These are phyloP conservation scores for Homarus americanus DNA, from an alignment of 1,140 invertebrate species.

Conservation along the genomic window DNA sequence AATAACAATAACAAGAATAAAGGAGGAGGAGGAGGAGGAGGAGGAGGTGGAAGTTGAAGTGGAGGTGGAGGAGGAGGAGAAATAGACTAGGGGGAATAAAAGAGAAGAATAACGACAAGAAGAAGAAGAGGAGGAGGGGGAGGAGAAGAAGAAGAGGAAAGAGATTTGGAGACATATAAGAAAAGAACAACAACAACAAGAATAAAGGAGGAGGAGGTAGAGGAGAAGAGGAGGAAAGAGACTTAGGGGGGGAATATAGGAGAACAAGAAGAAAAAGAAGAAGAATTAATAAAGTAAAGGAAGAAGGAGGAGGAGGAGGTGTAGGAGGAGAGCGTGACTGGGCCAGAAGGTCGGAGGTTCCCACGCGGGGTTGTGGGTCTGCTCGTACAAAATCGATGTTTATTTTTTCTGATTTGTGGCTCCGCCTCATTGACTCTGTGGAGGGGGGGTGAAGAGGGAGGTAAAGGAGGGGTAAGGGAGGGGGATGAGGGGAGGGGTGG, in stretches of 20 bases:
- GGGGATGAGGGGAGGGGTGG: not conserved
- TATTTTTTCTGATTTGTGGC: slow-evolving; percentile 55
- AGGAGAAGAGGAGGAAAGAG: not conserved
- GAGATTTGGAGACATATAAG: not conserved
- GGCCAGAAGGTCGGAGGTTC: not conserved
- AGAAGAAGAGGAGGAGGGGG: slow-evolving; percentile 1
- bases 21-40: not conserved
- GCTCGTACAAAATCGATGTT: slow-evolving; percentile 52
- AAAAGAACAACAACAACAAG: not conserved
- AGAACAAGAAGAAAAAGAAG: not conserved
- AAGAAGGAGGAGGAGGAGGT: slow-evolving; percentile 8
- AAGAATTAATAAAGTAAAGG: not conserved
- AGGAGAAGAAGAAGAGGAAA: not conserved
- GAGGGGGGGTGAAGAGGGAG: not conserved
- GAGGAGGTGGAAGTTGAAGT: no score
- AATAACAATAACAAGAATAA: not conserved
- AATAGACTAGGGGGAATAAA: no score
- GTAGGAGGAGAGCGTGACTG: not conserved
- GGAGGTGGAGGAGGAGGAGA: not conserved
- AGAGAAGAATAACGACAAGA: no score
- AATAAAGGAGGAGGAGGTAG: not conserved
- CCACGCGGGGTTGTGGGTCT: no score
- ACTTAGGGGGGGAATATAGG: not conserved
- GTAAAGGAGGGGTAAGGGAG: not conserved
- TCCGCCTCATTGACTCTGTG: slow-evolving; percentile 5